phyloP scores from a whole-genome alignment of 2,113 vertebrate species.

The Bothrops jararaca region DNA sequence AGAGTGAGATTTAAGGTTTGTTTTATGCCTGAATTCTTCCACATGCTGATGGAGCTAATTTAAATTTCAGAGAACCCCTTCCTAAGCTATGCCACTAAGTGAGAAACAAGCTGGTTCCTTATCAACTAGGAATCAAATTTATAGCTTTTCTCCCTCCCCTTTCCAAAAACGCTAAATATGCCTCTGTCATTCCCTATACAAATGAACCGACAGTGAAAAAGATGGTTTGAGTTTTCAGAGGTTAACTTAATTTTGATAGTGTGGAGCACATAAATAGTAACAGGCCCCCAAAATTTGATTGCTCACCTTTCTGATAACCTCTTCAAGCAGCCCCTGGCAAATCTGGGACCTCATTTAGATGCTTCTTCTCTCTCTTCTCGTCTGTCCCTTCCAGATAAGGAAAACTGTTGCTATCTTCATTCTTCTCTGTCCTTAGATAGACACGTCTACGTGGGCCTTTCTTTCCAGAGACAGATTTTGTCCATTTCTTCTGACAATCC shows the following conservation, averaged over 20 bases:
- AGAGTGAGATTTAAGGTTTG: slow-evolving; percentile 40
- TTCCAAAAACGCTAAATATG: neutral
- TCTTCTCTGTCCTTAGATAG: neutral
- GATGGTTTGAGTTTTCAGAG: neutral
- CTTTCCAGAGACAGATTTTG: neutral
- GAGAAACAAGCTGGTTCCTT: neutral
- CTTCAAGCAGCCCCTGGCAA: neutral
- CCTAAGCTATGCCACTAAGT: accelerated
- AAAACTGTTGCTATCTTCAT: neutral
- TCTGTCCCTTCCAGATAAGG: neutral
- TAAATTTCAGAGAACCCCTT: neutral
- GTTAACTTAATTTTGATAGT: neutral
- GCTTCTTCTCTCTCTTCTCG: neutral
- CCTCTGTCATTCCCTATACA: accelerated
- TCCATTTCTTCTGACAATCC: neutral
- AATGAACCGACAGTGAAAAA: neutral
- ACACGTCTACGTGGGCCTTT: neutral
- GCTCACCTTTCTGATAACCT: neutral
- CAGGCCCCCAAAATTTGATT: neutral
- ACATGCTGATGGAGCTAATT: slow-evolving; percentile 6
- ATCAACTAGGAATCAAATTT: neutral
- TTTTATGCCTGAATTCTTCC: neutral
- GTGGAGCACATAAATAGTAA: neutral
- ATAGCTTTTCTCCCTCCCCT: neutral
- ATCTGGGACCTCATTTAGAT: too few relatives aligned